Conservation (phyloP, 2,113 vertebrate genomes). For the Thunnus thynnus region DNA sequence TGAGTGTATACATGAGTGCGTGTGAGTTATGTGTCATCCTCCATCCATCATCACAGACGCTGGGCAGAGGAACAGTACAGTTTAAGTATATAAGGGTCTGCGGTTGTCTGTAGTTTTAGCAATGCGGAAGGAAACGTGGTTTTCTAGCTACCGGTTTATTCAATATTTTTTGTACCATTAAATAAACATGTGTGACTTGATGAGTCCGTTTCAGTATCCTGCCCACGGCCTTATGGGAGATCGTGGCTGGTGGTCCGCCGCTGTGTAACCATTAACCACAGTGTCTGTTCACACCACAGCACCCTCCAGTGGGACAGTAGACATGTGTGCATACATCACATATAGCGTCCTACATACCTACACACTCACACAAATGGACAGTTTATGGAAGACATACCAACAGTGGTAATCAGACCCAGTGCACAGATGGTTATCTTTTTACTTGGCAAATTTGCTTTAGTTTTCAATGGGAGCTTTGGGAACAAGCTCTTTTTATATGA, state of each 20-base stretch:
- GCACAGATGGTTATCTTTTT: slow-evolving; percentile 51
- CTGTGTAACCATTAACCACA: slow-evolving; percentile 39
- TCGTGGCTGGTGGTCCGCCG: slow-evolving; percentile 64
- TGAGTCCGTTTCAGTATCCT: slow-evolving; percentile 48
- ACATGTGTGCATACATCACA: slow-evolving; percentile 49
- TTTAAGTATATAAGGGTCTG: slow-evolving; percentile 35
- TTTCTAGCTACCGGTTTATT: slow-evolving; percentile 39
- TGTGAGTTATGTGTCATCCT: slow-evolving; percentile 51
- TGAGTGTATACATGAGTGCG: slow-evolving; percentile 26
- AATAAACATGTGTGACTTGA: slow-evolving; percentile 60
- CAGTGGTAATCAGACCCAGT: slow-evolving; percentile 29
- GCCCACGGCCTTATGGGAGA: slow-evolving; percentile 19
- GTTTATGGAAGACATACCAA: slow-evolving; percentile 43
- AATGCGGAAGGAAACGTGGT: slow-evolving; percentile 41
- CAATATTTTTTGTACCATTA: slow-evolving; percentile 45
- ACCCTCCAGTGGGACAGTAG: slow-evolving; percentile 57
- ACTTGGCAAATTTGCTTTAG: slow-evolving; percentile 12
- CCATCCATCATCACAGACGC: slow-evolving; percentile 51
- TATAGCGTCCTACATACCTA: slow-evolving; percentile 32
- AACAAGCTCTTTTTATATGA: slow-evolving; percentile 33
- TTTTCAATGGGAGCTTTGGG: slow-evolving; percentile 24
- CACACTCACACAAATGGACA: slow-evolving; percentile 57
- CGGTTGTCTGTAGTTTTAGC: slow-evolving; percentile 8
- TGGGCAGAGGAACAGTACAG: slow-evolving; percentile 16
- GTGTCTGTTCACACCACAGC: slow-evolving; percentile 52